A percentile compares a stretch with the other conserved stretches of the same genome.
phyloP scores from a whole-genome alignment of 2,888 invertebrate genomes.

The Pyrrhosoma nymphula region DNA sequence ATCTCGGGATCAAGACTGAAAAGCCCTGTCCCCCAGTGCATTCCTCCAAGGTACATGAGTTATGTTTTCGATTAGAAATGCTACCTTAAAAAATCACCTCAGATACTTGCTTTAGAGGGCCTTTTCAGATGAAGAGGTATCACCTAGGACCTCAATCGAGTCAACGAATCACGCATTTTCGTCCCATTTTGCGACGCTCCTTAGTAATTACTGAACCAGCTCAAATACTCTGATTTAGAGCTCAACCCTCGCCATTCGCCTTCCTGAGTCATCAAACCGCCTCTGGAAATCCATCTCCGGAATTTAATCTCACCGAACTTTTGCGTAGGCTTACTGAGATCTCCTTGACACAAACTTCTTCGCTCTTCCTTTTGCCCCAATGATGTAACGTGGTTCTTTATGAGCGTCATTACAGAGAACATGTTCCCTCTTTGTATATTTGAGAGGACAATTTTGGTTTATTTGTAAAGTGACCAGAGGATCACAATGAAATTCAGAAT shows the following conservation, averaged over 20 bases:
- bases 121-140: background rate
- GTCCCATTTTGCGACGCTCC: background rate
- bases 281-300: background rate
- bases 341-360: background rate
- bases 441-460: no score
- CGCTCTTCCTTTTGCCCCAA: background rate
- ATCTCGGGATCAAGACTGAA: background rate
- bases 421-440: no score
- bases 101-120: background rate
- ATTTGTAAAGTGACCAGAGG: no score
- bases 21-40: background rate
- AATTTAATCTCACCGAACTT: background rate
- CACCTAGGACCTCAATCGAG: background rate
- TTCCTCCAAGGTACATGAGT: background rate
- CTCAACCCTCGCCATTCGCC: background rate
- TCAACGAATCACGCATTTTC: background rate
- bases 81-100: background rate
- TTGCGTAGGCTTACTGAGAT: background rate
- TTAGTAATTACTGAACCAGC: background rate
- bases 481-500: no score
- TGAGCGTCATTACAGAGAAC: no score
- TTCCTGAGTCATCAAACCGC: background rate
- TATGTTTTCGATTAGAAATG: background rate
- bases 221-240: background rate
- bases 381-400: background rate